Conservation (phyloP, 2,113 vertebrate genomes). For the Colinus virginianus region DNA sequence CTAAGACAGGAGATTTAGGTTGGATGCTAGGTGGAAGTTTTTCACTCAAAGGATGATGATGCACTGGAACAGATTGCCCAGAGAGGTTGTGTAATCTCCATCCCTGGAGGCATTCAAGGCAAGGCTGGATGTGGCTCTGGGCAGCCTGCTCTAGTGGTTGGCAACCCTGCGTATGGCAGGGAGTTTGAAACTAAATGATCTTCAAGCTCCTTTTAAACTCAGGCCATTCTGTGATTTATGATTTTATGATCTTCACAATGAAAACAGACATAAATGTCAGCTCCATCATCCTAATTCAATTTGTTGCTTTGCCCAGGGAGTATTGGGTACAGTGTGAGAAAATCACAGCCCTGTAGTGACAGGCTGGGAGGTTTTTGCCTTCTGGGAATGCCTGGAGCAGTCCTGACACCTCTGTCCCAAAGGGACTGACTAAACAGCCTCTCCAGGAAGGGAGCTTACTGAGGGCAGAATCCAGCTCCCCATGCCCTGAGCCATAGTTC, state of each 20-base stretch:
- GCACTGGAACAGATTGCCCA: no score
- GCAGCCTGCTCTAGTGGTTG: no score
- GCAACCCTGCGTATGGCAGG: no score
- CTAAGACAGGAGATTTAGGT: no score
- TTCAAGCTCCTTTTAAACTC: no score
- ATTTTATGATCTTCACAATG: neutral
- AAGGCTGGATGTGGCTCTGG: no score
- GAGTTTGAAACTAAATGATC: no score
- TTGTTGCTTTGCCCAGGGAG: constrained; percentile 20
- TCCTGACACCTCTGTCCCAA: neutral
- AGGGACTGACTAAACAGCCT: neutral
- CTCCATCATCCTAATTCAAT: constrained; percentile 46
- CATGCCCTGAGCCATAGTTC: rapidly evolving
- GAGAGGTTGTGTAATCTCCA: no score
- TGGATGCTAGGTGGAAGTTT: no score
- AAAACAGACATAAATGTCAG: constrained; percentile 44
- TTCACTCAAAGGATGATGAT: no score
- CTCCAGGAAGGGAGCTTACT: neutral
- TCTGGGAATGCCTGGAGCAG: neutral
- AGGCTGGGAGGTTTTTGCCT: neutral
- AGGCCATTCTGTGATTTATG: no score
- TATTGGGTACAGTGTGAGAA: neutral
- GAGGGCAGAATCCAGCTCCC: neutral
- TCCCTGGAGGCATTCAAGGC: no score
- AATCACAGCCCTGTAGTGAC: neutral